Evolutionary conservation across 2,888 invertebrate species (phyloP), one percentile per base, ranked within the genome.

Genomic region (Baronia brevicornis): DNA sequence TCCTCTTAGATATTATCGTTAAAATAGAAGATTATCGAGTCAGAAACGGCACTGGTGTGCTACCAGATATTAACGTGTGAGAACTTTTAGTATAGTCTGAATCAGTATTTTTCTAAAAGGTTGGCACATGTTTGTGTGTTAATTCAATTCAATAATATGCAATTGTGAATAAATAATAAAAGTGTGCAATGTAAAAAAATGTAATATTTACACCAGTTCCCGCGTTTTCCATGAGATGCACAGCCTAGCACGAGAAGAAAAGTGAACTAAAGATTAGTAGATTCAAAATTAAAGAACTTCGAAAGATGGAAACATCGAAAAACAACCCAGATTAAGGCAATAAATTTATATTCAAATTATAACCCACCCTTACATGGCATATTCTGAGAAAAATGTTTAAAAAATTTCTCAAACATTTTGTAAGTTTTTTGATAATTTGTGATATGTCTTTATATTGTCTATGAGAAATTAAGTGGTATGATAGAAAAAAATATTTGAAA

Each of bases 161-260:
- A 43, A 51, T 39, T 46, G 48, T 60, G 49, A 67, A 66, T 62
- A 59, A 56, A 52, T 61, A 56, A 57, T 60, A 53, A 69, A 70
- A 74, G 66, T 75, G 80, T 80, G 77, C 80, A 75, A 67, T 70
- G 71, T 71, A 78, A 72, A 68, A 74, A 73, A 65, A 58, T 60
- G 59, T 55, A 54, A 91, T 93, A 93, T 91, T 93, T 93, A 93
- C 93, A 90, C 91, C 91, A 86, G 90, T 88, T 89, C 93, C 92
- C 85, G 90, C 90, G 88, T 92, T 91, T 87, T 93, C 93, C 94
- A 94, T 93, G 73, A 93, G 91, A 89, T 92, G 94, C 93, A 94
- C 92, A 85, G 93, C 93, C 94, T 94, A 89, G 85, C 79, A 55
- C 52, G 61, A 63, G 56, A 61, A 60, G 58, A 73, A 64, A 74